Evolutionary conservation across 2,113 vertebrate genomes (phyloP).

Genomic region (Oncorhynchus tshawytscha): DNA sequence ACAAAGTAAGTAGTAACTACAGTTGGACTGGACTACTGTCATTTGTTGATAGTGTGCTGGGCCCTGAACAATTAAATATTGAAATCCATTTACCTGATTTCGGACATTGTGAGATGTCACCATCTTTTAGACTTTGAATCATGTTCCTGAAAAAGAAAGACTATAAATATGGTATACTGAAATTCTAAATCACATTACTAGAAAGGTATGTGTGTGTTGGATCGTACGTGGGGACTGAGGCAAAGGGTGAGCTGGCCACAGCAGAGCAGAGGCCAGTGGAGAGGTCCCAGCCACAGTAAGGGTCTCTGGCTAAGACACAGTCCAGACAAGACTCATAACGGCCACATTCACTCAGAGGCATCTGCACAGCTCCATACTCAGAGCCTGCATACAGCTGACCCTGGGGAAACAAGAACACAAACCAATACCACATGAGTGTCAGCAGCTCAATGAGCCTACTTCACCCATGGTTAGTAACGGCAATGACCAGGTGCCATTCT

Average conservation of each 20-base stretch:
- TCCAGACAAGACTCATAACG: slow-evolving; percentile 65
- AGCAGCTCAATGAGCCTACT: too few relatives aligned
- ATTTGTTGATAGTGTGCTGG: background rate
- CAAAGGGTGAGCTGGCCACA: background rate
- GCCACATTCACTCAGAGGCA: slow-evolving; percentile 69
- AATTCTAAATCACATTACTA: too few relatives aligned
- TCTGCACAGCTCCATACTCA: slow-evolving; percentile 64
- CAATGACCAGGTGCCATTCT: background rate
- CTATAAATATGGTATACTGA: too few relatives aligned
- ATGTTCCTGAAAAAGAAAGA: slow-evolving; percentile 36
- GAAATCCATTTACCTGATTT: slow-evolving; percentile 44
- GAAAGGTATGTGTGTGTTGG: too few relatives aligned
- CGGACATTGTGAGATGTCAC: slow-evolving; percentile 68
- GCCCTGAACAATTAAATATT: background rate
- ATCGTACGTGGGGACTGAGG: background rate
- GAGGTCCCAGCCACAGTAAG: slow-evolving; percentile 73
- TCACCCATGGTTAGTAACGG: too few relatives aligned
- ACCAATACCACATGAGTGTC: background rate
- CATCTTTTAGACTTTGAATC: slow-evolving; percentile 70
- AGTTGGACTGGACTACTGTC: background rate
- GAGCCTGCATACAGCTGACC: slow-evolving; percentile 73
- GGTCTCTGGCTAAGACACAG: slow-evolving; percentile 77
- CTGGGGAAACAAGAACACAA: slow-evolving; percentile 41
- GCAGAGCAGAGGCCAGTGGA: slow-evolving; percentile 39
- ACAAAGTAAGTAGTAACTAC: background rate